These are phyloP conservation scores for Psilopsiagon aymara DNA, from an alignment of 2,113 vertebrate genomes.

Conservation along the genomic window DNA sequence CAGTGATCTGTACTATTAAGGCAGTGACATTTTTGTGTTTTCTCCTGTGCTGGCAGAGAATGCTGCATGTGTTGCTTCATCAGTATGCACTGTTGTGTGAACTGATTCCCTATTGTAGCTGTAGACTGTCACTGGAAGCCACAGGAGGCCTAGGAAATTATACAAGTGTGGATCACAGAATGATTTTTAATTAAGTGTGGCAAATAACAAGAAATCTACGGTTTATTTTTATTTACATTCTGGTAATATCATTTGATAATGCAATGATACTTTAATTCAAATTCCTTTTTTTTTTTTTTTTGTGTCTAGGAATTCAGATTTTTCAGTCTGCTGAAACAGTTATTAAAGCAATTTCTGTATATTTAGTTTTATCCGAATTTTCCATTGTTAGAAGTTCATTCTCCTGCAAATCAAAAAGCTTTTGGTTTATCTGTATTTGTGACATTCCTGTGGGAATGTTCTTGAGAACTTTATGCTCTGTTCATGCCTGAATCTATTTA, in stretches of 20 bases:
- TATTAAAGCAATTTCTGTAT: neutral
- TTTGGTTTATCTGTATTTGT: neutral
- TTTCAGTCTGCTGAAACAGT: neutral
- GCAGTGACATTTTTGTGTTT: conserved; percentile 31
- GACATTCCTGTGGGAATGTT: neutral
- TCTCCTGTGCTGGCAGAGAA: neutral
- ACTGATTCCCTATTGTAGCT: conserved; percentile 16
- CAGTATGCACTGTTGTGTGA: conserved; percentile 45
- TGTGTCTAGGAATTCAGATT: neutral
- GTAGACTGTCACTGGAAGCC: conserved; percentile 24
- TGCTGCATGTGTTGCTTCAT: conserved; percentile 33
- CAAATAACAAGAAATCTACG: conserved; percentile 22
- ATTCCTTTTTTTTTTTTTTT: neutral
- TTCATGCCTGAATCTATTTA: neutral
- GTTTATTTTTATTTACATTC: conserved; percentile 16
- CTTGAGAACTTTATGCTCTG: neutral
- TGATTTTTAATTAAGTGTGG: conserved; percentile 56
- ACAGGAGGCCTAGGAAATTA: conserved; percentile 23
- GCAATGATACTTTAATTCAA: neutral
- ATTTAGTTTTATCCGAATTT: neutral
- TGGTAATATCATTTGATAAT: neutral
- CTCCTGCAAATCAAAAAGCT: neutral
- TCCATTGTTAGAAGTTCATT: neutral
- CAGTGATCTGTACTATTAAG: conserved; percentile 39
- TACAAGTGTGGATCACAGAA: conserved; percentile 28